These are phyloP conservation scores for Xanthorhoe designata DNA, from an alignment of 2,888 invertebrate genomes.

Conservation along the genomic window DNA sequence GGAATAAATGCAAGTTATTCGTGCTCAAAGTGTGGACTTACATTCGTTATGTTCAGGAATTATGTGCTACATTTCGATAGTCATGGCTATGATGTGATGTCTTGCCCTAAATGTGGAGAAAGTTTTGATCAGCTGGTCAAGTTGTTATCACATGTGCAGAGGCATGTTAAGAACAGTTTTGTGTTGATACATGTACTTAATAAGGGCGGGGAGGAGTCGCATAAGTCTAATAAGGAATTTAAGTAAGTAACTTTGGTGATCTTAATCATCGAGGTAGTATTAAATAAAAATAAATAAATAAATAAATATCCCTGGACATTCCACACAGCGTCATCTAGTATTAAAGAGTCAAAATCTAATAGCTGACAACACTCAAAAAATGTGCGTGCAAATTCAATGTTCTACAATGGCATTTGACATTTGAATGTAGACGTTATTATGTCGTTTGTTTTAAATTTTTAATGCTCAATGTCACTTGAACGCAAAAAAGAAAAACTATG, in stretches of 20 bases:
- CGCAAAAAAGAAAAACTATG: too few relatives aligned
- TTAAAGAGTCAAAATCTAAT: too few relatives aligned
- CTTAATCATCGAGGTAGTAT: too few relatives aligned
- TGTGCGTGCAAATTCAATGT: too few relatives aligned
- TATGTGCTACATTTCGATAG: conserved; percentile 51
- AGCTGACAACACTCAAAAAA: too few relatives aligned
- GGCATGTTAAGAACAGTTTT: conserved; percentile 46
- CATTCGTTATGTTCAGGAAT: conserved; percentile 28
- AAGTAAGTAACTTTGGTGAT: conserved; percentile 32
- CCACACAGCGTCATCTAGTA: too few relatives aligned
- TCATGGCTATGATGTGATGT: conserved; percentile 36
- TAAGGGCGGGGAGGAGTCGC: conserved; percentile 7
- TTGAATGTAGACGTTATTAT: too few relatives aligned
- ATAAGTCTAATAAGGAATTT: conserved; percentile 17
- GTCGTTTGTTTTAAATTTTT: too few relatives aligned
- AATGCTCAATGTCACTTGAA: too few relatives aligned
- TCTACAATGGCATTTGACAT: too few relatives aligned
- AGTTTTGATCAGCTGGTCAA: rapidly evolving
- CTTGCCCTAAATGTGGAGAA: conserved; percentile 53
- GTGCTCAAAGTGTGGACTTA: conserved; percentile 48
- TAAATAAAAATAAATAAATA: too few relatives aligned
- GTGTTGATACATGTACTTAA: conserved; percentile 26
- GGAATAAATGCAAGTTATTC: neutral
- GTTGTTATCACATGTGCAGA: conserved; percentile 42
- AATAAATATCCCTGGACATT: too few relatives aligned